phyloP scores from a whole-genome alignment of 2,888 invertebrate genomes.

The Mesopsocus fuscifrons region DNA sequence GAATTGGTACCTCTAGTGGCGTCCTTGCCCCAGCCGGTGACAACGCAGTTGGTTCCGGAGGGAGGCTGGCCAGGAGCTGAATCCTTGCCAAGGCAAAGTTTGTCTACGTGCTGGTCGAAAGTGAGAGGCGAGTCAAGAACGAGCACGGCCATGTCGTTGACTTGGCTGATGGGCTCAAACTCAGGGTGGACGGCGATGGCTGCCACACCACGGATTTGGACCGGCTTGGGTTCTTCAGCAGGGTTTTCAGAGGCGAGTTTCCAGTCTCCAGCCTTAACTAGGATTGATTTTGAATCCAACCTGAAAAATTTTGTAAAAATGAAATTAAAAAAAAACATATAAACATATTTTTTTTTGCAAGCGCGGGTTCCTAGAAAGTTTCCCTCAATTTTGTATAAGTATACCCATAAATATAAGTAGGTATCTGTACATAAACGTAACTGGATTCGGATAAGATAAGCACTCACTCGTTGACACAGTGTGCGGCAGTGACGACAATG shows the following conservation, averaged over 20 bases:
- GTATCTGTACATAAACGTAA: no score
- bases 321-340: conserved; percentile 8
- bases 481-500: conserved; percentile 58
- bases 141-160: conserved; percentile 52
- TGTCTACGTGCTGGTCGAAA: conserved; percentile 49
- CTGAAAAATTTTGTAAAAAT: conserved; percentile 25
- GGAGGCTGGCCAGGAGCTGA: conserved; percentile 27
- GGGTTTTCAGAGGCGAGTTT: conserved; percentile 48
- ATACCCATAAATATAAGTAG: no score
- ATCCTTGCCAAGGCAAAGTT: conserved; percentile 49
- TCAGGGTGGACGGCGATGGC: conserved; percentile 49
- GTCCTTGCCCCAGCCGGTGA: conserved; percentile 66
- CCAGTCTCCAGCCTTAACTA: conserved; percentile 70
- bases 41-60: conserved; percentile 42
- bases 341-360: no score
- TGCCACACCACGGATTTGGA: conserved; percentile 54
- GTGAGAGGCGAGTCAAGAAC: conserved; percentile 37
- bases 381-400: no score
- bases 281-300: conserved; percentile 40
- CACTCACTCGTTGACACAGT: conserved; percentile 59
- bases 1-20: no score
- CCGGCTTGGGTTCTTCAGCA: conserved; percentile 51
- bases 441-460: no score
- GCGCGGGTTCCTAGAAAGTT: no score
- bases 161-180: conserved; percentile 37